Conservation (phyloP, 2,888 invertebrate species). For the Operophtera brumata region DNA sequence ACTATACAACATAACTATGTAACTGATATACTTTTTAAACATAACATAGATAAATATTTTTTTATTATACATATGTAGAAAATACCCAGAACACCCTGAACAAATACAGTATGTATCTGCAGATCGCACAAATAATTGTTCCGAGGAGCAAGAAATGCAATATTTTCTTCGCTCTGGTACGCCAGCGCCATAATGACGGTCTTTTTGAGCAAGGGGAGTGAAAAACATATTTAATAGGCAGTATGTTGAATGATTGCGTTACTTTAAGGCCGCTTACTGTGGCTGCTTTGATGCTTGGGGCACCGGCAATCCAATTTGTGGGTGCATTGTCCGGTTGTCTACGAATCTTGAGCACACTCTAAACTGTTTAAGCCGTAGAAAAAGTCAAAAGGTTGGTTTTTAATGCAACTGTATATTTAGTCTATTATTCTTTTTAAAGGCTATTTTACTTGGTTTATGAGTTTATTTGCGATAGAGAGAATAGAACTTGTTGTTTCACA, state of each 20-base stretch:
- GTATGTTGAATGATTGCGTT: neutral
- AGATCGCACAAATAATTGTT: too few relatives aligned
- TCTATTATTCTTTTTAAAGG: conserved; percentile 6
- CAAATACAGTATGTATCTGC: too few relatives aligned
- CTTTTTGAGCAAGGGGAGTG: too few relatives aligned
- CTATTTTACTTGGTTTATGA: too few relatives aligned
- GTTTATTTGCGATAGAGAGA: neutral
- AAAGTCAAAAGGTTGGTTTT: conserved; percentile 10
- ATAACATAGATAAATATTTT: too few relatives aligned
- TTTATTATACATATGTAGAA: too few relatives aligned
- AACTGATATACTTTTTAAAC: too few relatives aligned
- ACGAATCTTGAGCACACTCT: conserved; percentile 38
- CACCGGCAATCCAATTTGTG: conserved; percentile 71
- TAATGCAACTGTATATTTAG: conserved; percentile 1
- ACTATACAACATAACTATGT: too few relatives aligned
- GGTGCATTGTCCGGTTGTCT: conserved; percentile 65
- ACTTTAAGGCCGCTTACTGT: conserved; percentile 6
- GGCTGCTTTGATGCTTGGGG: conserved; percentile 44
- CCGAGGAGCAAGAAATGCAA: too few relatives aligned
- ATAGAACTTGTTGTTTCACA: neutral
- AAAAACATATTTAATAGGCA: neutral
- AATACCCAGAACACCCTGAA: too few relatives aligned
- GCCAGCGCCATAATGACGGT: too few relatives aligned
- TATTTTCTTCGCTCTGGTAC: too few relatives aligned
- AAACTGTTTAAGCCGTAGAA: conserved; percentile 31